Conservation (phyloP, 2,888 invertebrate genomes). For the Tipula vernalis region DNA sequence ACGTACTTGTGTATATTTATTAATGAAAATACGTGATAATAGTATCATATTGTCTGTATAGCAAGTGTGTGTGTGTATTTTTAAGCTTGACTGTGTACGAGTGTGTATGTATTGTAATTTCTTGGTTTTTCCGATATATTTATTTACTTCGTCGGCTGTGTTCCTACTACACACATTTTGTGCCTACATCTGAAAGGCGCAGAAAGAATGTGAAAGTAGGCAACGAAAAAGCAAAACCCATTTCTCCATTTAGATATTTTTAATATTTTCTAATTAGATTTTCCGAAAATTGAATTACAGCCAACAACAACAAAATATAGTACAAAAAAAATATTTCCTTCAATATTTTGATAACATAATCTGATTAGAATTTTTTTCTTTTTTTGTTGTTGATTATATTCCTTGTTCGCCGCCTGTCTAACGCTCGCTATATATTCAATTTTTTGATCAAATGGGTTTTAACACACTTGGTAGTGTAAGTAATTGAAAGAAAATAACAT, state of each 20-base stretch:
- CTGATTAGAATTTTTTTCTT: neutral
- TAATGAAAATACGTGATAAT: neutral
- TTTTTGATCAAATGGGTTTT: neutral
- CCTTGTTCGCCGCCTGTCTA: neutral
- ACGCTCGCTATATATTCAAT: neutral
- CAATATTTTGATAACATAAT: constrained; percentile 4
- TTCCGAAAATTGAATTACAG: neutral
- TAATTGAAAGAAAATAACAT: neutral
- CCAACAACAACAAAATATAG: neutral
- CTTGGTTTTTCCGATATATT: neutral
- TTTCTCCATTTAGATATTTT: neutral
- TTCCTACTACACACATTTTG: neutral
- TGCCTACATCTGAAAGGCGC: neutral
- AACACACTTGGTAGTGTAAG: neutral
- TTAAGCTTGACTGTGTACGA: neutral
- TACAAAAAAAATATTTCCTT: neutral
- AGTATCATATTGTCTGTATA: neutral
- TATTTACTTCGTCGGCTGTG: neutral
- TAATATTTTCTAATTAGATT: neutral
- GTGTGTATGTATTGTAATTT: neutral
- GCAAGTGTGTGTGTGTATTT: neutral
- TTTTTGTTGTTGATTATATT: neutral
- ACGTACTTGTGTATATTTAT: neutral
- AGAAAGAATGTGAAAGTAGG: neutral
- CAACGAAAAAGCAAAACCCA: neutral